Conservation (phyloP, 2,888 invertebrate genomes). For the Smittia sp. region DNA sequence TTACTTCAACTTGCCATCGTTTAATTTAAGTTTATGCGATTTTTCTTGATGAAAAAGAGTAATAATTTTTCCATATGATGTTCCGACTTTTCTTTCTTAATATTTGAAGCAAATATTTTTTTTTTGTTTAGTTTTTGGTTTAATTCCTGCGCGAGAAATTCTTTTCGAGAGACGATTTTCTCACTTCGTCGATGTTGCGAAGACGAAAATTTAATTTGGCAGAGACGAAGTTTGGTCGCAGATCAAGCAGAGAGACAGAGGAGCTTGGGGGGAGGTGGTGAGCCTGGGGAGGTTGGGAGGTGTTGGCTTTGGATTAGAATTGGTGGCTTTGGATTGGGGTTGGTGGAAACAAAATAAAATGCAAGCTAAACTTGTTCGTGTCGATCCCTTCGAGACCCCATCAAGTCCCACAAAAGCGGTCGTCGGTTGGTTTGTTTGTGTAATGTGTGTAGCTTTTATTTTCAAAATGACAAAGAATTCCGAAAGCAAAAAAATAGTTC, state of each 20-base stretch:
- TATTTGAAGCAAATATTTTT: conserved; percentile 14
- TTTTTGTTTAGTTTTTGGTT: background rate
- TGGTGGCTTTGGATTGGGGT: too few relatives aligned
- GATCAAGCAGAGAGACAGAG: too few relatives aligned
- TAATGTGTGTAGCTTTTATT: conserved; percentile 23
- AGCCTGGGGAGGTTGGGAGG: too few relatives aligned
- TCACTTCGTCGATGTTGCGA: too few relatives aligned
- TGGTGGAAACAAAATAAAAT: background rate
- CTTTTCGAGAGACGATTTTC: too few relatives aligned
- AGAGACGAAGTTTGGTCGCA: too few relatives aligned
- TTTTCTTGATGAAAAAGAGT: conserved; percentile 24
- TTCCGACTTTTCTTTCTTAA: background rate
- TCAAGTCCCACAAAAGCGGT: too few relatives aligned
- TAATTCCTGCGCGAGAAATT: background rate
- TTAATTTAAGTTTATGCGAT: conserved; percentile 34
- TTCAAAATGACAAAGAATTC: conserved; percentile 23
- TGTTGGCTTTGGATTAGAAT: too few relatives aligned
- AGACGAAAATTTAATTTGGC: too few relatives aligned
- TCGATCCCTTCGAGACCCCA: too few relatives aligned
- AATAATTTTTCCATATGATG: conserved; percentile 39
- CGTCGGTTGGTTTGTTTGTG: conserved; percentile 10
- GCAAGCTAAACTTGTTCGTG: too few relatives aligned
- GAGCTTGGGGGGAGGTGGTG: too few relatives aligned
- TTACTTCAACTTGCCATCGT: background rate
- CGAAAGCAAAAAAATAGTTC: conserved; percentile 31